Conservation (phyloP, 2,888 invertebrate genomes). For the Apamea crenata region DNA sequence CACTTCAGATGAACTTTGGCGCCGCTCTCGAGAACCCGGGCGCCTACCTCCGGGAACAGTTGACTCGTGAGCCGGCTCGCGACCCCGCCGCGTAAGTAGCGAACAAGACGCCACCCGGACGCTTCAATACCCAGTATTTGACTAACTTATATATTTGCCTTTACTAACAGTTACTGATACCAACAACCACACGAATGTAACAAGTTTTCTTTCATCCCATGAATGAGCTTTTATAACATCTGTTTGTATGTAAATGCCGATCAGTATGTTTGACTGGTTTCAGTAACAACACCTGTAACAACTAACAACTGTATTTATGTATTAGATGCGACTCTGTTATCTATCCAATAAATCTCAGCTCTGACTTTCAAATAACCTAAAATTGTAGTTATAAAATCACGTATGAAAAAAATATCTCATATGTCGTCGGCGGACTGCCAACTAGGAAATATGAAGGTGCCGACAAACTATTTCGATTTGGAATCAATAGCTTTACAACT, state of each 20-base stretch:
- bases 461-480: conserved; percentile 37
- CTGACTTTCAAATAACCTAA: conserved; percentile 55
- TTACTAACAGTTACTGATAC: conserved; percentile 20
- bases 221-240: not conserved
- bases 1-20: conserved; percentile 98
- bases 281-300: conserved; percentile 41
- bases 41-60: conserved; percentile 82
- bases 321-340: conserved; percentile 36
- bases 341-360: conserved; percentile 42
- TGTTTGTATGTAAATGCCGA: not conserved
- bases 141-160: conserved; percentile 34
- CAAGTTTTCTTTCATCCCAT: not conserved
- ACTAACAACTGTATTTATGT: conserved; percentile 38
- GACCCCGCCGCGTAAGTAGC: conserved; percentile 84
- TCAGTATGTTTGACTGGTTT: conserved; percentile 29
- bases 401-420: conserved; percentile 35
- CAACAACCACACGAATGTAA: conserved; percentile 23
- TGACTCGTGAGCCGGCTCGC: conserved; percentile 78
- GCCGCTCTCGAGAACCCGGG: conserved; percentile 99
- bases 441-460: conserved; percentile 33
- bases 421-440: conserved; percentile 39
- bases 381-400: conserved; percentile 47
- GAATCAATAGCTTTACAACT: conserved; percentile 33
- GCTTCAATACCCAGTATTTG: conserved; percentile 16
- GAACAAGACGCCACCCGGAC: conserved; percentile 18